Conservation (phyloP, 2,113 vertebrate species). For the Channa argus region DNA sequence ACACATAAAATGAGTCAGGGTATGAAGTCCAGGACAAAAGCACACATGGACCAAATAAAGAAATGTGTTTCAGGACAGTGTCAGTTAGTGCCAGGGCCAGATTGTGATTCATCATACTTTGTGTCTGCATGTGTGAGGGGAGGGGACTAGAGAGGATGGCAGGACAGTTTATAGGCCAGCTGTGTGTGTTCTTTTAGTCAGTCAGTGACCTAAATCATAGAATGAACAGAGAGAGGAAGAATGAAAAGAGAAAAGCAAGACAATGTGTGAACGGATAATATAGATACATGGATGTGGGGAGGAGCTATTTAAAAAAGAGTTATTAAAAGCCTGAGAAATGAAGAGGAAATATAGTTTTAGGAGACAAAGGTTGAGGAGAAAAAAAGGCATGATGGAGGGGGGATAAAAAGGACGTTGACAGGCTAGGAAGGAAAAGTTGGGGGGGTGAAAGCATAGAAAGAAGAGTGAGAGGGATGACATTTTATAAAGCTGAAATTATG, state of each 20-base stretch:
- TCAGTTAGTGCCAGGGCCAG: constrained; percentile 26
- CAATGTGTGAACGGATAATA: constrained; percentile 4
- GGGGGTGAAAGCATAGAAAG: constrained; percentile 5
- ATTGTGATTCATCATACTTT: constrained; percentile 42
- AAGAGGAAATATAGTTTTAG: neutral
- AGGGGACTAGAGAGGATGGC: constrained; percentile 32
- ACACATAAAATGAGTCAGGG: neutral
- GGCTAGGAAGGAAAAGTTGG: constrained; percentile 7
- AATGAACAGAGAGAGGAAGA: constrained; percentile 69
- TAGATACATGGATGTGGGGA: constrained; percentile 4
- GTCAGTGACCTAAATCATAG: constrained; percentile 83
- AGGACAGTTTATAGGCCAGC: constrained; percentile 76
- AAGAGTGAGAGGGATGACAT: constrained; percentile 55
- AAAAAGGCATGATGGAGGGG: neutral
- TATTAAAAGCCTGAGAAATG: neutral
- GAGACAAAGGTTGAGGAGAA: constrained; percentile 9
- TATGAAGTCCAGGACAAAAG: constrained; percentile 4
- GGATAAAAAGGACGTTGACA: constrained; percentile 10
- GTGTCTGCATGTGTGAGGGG: constrained; percentile 13
- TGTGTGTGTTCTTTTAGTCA: constrained; percentile 82
- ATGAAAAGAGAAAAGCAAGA: constrained; percentile 12
- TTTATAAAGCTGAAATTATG: constrained; percentile 63
- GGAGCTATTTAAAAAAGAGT: constrained; percentile 23
- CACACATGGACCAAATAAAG: constrained; percentile 27
- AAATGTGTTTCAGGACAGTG: constrained; percentile 33